Evolutionary conservation across 2,113 vertebrate genomes (phyloP).

Genomic region (Irena cyanogastra): DNA sequence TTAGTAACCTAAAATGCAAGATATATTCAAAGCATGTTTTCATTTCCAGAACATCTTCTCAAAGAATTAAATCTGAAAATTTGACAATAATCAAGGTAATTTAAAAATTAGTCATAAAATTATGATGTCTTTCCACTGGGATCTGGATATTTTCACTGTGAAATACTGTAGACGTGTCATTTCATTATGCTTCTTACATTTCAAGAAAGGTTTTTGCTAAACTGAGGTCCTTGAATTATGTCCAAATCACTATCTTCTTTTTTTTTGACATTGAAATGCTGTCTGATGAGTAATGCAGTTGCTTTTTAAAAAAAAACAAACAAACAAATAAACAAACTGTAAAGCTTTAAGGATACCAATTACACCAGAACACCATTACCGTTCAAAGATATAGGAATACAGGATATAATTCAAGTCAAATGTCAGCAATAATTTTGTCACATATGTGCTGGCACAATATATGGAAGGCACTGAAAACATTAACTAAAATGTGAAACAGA

Average conservation of each 20-base stretch:
- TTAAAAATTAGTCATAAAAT: background rate
- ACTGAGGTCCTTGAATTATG: background rate
- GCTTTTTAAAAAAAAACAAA: rapidly evolving
- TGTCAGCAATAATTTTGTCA: background rate
- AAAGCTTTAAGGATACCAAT: background rate
- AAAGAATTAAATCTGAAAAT: background rate
- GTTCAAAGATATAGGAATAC: background rate
- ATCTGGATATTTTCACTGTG: background rate
- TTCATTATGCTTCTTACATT: background rate
- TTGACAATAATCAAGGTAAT: background rate
- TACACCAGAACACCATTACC: background rate
- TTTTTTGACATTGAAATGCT: background rate
- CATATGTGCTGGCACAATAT: background rate
- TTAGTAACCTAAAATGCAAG: background rate
- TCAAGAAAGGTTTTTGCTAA: background rate
- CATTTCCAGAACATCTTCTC: background rate
- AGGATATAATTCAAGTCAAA: constrained; percentile 6
- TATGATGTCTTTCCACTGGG: background rate
- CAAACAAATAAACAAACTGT: background rate
- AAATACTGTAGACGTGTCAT: background rate
- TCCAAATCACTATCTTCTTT: background rate
- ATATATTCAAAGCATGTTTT: background rate
- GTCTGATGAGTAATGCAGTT: background rate
- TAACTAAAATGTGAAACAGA: background rate
- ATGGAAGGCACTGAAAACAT: background rate